A percentile compares a stretch with the other conserved stretches of the same genome.
phyloP scores from a whole-genome alignment of 1,140 invertebrate genomes.

The Micrasema minimum region DNA sequence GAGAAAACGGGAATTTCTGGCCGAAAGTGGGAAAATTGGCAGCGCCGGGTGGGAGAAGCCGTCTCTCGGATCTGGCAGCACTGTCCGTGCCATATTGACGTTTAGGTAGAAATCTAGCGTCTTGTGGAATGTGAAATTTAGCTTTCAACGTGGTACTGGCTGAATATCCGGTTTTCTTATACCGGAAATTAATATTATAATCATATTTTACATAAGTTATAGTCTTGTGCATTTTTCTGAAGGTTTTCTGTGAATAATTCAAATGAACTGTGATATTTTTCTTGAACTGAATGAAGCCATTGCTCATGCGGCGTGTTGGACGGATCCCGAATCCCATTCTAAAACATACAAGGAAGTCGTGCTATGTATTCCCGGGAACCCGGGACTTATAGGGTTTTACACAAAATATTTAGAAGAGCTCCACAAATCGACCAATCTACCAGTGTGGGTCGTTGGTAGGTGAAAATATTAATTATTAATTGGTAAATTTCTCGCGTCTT shows the following conservation, averaged over 20 bases:
- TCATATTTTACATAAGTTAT: too few species aligned
- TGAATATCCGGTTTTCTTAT: too few species aligned
- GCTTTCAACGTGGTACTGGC: too few species aligned
- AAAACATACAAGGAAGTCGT: conserved; percentile 41
- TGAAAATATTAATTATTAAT: conserved; percentile 19
- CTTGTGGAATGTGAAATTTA: too few species aligned
- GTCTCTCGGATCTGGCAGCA: too few species aligned
- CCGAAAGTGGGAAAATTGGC: too few species aligned
- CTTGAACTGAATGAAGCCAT: conserved; percentile 39
- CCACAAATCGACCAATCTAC: conserved; percentile 38
- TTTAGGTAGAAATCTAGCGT: too few species aligned
- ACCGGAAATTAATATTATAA: too few species aligned
- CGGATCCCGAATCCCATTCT: conserved; percentile 35
- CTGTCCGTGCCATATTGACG: too few species aligned
- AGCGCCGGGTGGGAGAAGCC: too few species aligned
- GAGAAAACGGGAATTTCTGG: too few species aligned
- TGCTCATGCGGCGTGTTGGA: conserved; percentile 44
- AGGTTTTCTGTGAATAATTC: conserved; percentile 12
- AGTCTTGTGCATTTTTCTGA: too few species aligned
- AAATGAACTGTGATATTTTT: conserved; percentile 44
- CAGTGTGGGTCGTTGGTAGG: conserved; percentile 50
- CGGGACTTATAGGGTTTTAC: conserved; percentile 45
- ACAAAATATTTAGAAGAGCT: conserved; percentile 43
- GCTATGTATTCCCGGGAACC: conserved; percentile 47
- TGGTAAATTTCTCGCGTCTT: neutral